Evolutionary conservation across 1,140 invertebrate species (phyloP).

Genomic region (Rhynchophorus ferrugineus): DNA sequence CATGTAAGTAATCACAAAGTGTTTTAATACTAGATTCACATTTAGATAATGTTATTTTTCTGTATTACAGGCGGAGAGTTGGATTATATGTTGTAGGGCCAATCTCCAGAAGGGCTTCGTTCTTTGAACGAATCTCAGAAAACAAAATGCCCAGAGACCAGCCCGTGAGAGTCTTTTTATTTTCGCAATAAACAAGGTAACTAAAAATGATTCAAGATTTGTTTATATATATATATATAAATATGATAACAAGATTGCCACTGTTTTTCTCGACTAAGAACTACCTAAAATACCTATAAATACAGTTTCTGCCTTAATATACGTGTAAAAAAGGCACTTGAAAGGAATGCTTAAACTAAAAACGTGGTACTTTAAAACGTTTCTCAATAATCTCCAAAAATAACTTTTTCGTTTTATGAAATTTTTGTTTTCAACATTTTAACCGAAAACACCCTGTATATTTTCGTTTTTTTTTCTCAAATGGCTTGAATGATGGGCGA

Average conservation of each 20-base stretch:
- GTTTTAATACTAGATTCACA: slow-evolving; percentile 3
- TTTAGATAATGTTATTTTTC: too few relatives aligned
- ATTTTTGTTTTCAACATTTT: not conserved
- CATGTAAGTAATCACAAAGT: slow-evolving; percentile 1
- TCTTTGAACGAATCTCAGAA: too few relatives aligned
- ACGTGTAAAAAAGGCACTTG: slow-evolving; percentile 20
- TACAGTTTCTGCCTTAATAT: slow-evolving; percentile 11
- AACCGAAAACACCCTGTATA: not conserved
- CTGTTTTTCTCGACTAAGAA: slow-evolving; percentile 8
- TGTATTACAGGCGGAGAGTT: too few relatives aligned
- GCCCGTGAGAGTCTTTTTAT: too few relatives aligned
- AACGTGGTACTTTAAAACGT: slow-evolving; percentile 1
- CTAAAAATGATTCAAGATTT: too few relatives aligned
- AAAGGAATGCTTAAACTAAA: slow-evolving; percentile 22
- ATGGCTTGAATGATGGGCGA: too few relatives aligned
- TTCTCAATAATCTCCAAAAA: not conserved
- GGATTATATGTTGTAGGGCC: too few relatives aligned
- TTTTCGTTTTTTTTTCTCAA: too few relatives aligned
- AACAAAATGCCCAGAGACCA: too few relatives aligned
- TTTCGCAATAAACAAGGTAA: too few relatives aligned
- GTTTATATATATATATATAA: slow-evolving; percentile 2
- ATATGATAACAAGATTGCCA: slow-evolving; percentile 18
- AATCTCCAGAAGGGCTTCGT: too few relatives aligned
- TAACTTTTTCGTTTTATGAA: not conserved
- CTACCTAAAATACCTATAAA: slow-evolving; percentile 7